These are phyloP conservation scores for Lampris megalopsis DNA, from an alignment of 2,113 vertebrate species.

Conservation along the genomic window DNA sequence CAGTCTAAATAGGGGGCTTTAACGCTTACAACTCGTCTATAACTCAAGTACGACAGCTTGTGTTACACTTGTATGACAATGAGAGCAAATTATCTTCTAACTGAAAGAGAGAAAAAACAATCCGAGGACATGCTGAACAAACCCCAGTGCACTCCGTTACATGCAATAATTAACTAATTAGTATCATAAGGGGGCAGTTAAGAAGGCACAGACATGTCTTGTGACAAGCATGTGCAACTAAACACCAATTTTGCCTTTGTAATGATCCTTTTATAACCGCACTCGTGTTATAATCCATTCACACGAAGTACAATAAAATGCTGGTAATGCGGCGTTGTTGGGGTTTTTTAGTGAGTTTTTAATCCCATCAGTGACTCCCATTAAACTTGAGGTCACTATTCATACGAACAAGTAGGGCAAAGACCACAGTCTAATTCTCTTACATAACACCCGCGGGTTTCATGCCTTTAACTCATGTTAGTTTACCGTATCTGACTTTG, in stretches of 20 bases:
- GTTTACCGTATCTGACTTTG: neutral
- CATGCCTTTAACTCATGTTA: neutral
- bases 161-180: conserved; percentile 55
- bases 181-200: conserved; percentile 47
- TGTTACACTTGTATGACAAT: conserved; percentile 8
- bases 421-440: conserved; percentile 40
- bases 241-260: neutral
- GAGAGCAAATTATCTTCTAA: neutral
- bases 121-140: conserved; percentile 13
- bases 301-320: too few relatives aligned
- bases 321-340: too few relatives aligned
- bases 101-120: neutral
- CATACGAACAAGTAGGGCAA: conserved; percentile 40
- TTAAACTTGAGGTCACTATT: conserved; percentile 20
- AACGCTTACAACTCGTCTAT: neutral
- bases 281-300: too few relatives aligned
- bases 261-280: too few relatives aligned
- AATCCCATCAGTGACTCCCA: neutral
- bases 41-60: neutral
- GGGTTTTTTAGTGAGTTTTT: neutral
- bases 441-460: conserved; percentile 52
- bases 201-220: conserved; percentile 56
- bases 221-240: conserved; percentile 68
- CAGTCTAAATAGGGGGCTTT: too few relatives aligned
- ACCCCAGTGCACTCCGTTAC: neutral